A percentile compares a stretch with the other conserved stretches of the same genome.
These are phyloP conservation scores for Fulica atra DNA, from an alignment of 2,113 vertebrate genomes.

Conservation along the genomic window DNA sequence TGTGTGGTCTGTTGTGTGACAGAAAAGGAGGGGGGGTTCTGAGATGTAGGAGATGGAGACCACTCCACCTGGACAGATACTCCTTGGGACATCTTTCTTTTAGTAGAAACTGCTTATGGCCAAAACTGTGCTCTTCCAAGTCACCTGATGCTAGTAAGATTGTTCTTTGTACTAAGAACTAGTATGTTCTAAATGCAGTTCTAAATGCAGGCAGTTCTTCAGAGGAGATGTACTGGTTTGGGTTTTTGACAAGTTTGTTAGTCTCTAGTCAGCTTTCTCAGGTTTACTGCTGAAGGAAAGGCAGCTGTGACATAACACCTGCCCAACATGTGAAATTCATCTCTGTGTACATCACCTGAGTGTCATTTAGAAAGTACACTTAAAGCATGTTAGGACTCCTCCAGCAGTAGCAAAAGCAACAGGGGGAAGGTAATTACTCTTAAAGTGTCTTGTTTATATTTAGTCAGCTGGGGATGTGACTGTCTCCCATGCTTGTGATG, in stretches of 20 bases:
- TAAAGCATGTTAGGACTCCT: not conserved
- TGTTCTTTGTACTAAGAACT: not conserved
- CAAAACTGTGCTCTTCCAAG: not conserved
- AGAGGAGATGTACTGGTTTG: not conserved
- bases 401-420: not conserved
- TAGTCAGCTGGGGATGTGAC: not conserved
- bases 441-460: not conserved
- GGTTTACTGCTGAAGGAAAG: not conserved
- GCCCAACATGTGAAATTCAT: not conserved
- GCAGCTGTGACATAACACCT: not conserved
- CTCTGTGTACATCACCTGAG: rapidly evolving
- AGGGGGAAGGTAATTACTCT: not conserved
- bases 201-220: not conserved
- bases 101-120: not conserved
- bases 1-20: not conserved
- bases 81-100: not conserved
- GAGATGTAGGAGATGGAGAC: not conserved
- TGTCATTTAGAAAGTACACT: not conserved
- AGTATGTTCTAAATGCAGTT: not conserved
- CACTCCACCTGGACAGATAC: not conserved
- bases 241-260: not conserved
- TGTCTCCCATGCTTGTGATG: not conserved
- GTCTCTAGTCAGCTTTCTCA: not conserved
- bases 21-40: not conserved
- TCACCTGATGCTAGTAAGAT: rapidly evolving